Conservation (phyloP, 2,113 vertebrate species). For the Clupea harengus region DNA sequence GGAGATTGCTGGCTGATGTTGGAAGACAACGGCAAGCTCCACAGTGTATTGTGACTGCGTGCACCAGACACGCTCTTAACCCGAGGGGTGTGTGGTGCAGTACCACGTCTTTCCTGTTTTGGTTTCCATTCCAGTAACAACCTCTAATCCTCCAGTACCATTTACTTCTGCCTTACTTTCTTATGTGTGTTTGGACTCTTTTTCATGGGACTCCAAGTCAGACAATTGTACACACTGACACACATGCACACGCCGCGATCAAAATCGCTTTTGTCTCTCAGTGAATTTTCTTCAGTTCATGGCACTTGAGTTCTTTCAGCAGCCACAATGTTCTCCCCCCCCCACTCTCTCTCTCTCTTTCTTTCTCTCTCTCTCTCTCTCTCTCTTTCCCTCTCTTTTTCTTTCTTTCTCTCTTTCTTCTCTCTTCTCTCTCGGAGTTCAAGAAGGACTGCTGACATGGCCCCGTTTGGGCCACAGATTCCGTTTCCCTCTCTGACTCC, state of each 20-base stretch:
- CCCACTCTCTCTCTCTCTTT: neutral
- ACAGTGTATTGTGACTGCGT: no score
- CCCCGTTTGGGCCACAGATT: constrained; percentile 52
- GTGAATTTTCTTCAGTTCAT: neutral
- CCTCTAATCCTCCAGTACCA: neutral
- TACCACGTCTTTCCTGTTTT: neutral
- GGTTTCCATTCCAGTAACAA: neutral
- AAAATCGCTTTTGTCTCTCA: neutral
- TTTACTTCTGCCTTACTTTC: no score
- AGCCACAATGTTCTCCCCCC: no score
- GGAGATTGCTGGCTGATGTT: no score
- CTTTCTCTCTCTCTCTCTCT: constrained; percentile 8
- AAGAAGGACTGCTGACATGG: constrained; percentile 57
- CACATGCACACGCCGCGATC: neutral
- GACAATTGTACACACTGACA: no score
- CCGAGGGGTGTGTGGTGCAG: no score
- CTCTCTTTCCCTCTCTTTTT: neutral
- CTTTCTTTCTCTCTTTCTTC: neutral
- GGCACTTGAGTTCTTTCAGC: neutral
- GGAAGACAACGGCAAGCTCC: no score
- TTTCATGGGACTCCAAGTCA: no score
- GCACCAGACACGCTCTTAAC: no score
- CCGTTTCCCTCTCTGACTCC: constrained; percentile 51
- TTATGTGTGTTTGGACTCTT: no score
- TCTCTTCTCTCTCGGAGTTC: no score